Percentiles rank a stretch among this genome's conserved stretches.
phyloP scores from a whole-genome alignment of 2,888 invertebrate genomes.

The Pharmacophagus antenor region DNA sequence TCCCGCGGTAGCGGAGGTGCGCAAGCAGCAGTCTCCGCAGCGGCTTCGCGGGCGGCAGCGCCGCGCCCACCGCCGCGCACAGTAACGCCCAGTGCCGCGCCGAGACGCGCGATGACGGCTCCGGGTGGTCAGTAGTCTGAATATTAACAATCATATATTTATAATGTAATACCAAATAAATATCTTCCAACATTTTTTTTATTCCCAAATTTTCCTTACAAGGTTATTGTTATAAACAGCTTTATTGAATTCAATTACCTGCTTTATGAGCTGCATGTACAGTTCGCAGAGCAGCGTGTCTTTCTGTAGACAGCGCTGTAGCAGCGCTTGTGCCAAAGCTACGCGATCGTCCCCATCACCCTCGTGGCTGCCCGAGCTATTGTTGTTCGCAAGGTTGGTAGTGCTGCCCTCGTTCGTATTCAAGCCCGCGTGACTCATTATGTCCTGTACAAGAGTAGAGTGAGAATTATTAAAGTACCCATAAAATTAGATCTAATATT shows the following conservation, averaged over 20 bases:
- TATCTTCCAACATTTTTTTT: too few species aligned
- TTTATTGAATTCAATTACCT: conserved; percentile 54
- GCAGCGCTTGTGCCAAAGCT: conserved; percentile 91
- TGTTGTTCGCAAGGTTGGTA: conserved; percentile 67
- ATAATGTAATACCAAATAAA: too few species aligned
- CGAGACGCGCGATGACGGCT: conserved; percentile 92
- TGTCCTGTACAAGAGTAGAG: conserved; percentile 63
- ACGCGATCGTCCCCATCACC: conserved; percentile 92
- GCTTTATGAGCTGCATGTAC: conserved; percentile 95
- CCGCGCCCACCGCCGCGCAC: conserved; percentile 80
- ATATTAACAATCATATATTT: too few species aligned
- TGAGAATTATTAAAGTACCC: too few species aligned
- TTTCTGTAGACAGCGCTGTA: conserved; percentile 95
- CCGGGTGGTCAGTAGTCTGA: conserved; percentile 94
- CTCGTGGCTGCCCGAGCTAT: conserved; percentile 60
- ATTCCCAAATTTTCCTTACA: neutral
- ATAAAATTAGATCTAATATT: too few species aligned
- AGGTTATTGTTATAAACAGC: neutral
- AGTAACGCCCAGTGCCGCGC: conserved; percentile 95
- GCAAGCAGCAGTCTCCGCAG: conserved; percentile 92
- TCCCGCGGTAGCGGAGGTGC: conserved; percentile 93
- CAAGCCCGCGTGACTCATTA: conserved; percentile 93
- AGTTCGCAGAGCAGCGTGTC: conserved; percentile 93
- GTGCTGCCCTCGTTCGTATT: conserved; percentile 75
- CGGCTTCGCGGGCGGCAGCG: conserved; percentile 92